Evolutionary conservation across 1,140 invertebrate species (phyloP).

Genomic region (Drosophila subpulchrella): DNA sequence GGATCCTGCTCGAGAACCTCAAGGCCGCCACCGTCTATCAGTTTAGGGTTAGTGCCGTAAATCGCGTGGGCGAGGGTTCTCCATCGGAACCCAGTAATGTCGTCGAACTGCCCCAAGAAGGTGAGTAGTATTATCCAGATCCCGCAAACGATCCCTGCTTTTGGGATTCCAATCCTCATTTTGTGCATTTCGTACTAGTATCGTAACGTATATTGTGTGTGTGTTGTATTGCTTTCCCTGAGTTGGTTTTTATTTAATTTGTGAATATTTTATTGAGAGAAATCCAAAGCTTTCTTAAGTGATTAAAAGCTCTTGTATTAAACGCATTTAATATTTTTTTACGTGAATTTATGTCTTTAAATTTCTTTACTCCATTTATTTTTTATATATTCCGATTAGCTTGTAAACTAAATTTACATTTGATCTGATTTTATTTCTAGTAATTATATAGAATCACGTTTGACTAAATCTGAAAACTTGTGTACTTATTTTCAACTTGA

Average conservation of each 20-base stretch:
- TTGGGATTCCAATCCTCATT: background rate
- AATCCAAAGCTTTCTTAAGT: background rate
- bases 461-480: too few relatives aligned
- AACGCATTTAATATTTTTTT: too few relatives aligned
- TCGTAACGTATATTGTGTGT: slow-evolving; percentile 2
- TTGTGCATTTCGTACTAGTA: slow-evolving; percentile 7
- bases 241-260: slow-evolving; percentile 2
- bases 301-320: background rate
- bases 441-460: background rate
- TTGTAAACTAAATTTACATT: too few relatives aligned
- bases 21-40: slow-evolving; percentile 98
- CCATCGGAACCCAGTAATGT: slow-evolving; percentile 94
- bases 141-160: background rate
- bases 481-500: background rate
- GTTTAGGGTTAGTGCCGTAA: slow-evolving; percentile 97
- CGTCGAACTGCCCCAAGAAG: slow-evolving; percentile 96
- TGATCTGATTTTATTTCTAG: background rate
- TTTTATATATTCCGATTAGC: too few relatives aligned
- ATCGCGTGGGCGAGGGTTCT: slow-evolving; percentile 97
- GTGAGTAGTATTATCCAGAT: slow-evolving; percentile 86
- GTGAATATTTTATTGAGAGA: background rate
- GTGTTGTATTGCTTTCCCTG: slow-evolving; percentile 11
- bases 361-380: background rate
- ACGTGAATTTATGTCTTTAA: background rate
- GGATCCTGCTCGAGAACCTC: slow-evolving; percentile 92